Percentiles rank a stretch among this genome's conserved stretches.
Conservation (phyloP, 2,797 vertebrate genomes). For the Coregonus sp. region DNA sequence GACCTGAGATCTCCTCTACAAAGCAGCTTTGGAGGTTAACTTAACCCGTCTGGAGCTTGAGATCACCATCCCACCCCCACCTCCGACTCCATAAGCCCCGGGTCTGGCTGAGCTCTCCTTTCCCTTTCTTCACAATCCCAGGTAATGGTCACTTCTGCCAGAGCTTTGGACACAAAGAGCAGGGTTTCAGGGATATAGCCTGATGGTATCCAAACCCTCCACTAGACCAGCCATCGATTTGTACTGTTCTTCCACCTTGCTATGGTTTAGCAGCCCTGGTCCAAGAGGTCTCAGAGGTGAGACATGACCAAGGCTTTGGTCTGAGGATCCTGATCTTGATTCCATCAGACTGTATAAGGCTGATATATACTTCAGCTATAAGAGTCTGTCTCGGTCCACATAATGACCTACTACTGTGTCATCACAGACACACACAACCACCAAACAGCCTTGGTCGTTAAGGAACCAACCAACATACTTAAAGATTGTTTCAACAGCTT, state of each 20-base stretch:
- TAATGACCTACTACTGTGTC: constrained; percentile 12
- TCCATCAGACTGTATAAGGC: constrained; percentile 15
- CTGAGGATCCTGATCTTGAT: constrained; percentile 50
- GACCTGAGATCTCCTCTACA: constrained; percentile 59
- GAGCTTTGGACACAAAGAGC: constrained; percentile 36
- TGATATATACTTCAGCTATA: constrained; percentile 16
- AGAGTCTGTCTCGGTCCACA: constrained; percentile 21
- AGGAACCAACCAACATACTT: constrained; percentile 44
- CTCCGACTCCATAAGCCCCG: constrained; percentile 30
- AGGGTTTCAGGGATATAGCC: constrained; percentile 18
- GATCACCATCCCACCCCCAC: constrained; percentile 37
- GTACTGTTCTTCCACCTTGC: constrained; percentile 30
- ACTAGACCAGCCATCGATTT: constrained; percentile 36
- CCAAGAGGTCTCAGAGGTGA: constrained; percentile 28
- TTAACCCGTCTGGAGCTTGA: constrained; percentile 49
- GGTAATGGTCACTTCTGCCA: constrained; percentile 41
- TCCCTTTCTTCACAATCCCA: constrained; percentile 43
- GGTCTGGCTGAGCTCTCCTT: neutral
- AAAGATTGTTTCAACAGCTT: constrained; percentile 37
- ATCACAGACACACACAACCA: constrained; percentile 36
- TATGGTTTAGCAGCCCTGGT: constrained; percentile 56
- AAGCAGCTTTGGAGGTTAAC: constrained; percentile 53
- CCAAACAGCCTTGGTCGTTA: constrained; percentile 39
- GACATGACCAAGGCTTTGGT: constrained; percentile 53
- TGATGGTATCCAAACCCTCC: constrained; percentile 34